Evolutionary conservation across 1,140 invertebrate genomes (phyloP).

Genomic region (Heliothis subflexa): DNA sequence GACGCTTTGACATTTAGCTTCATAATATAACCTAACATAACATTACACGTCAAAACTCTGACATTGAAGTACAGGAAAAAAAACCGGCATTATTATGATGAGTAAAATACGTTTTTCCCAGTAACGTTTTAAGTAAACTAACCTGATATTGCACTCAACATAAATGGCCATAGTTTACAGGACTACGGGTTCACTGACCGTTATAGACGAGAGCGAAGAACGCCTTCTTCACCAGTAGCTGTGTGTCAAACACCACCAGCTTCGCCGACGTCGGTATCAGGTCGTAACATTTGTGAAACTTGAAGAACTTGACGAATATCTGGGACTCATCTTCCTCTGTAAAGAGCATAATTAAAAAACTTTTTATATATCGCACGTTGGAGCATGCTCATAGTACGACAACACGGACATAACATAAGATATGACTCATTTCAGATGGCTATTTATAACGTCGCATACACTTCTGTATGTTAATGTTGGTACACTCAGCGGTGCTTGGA

Average conservation of each 20-base stretch:
- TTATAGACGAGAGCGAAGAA: conserved; percentile 99
- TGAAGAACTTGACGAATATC: conserved; percentile 99
- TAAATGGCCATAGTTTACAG: conserved; percentile 23
- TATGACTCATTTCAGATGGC: conserved; percentile 38
- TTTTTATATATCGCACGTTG: conserved; percentile 9
- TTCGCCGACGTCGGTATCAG: conserved; percentile 99
- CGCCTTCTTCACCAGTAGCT: conserved; percentile 99
- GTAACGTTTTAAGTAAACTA: neutral
- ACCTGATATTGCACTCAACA: conserved; percentile 35
- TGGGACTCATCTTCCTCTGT: conserved; percentile 98
- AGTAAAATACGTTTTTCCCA: conserved; percentile 1
- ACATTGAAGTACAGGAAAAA: conserved; percentile 20
- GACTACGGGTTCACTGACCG: conserved; percentile 88
- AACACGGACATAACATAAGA: conserved; percentile 34
- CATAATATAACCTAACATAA: neutral
- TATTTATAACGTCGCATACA: conserved; percentile 25
- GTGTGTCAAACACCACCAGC: conserved; percentile 99
- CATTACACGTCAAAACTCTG: conserved; percentile 10
- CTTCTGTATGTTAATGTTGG: neutral
- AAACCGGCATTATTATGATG: conserved; percentile 28
- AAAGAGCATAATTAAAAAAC: conserved; percentile 79
- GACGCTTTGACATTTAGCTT: neutral
- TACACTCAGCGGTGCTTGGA: conserved; percentile 4
- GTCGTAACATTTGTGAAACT: conserved; percentile 99
- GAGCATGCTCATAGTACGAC: conserved; percentile 6